Evolutionary conservation across 2,797 vertebrate species (phyloP).

Genomic region (Parambassis ranga): DNA sequence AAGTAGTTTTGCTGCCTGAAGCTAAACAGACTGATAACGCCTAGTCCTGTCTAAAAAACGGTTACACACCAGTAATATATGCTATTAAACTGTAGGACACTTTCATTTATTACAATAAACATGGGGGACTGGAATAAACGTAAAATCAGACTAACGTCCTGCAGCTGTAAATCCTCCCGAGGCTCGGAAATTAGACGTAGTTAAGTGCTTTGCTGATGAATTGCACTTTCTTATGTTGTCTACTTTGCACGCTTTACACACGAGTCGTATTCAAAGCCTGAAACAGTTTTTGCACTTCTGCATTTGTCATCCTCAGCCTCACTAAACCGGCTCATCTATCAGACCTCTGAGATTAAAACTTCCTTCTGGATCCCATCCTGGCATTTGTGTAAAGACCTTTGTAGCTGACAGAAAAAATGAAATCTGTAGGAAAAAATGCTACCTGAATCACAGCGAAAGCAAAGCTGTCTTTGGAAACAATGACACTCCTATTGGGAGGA

Average conservation of each 20-base stretch:
- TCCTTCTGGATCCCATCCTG: conserved; percentile 8
- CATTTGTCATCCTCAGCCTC: background rate
- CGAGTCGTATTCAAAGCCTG: background rate
- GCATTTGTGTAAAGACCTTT: conserved; percentile 19
- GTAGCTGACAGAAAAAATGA: conserved; percentile 51
- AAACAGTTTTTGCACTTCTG: background rate
- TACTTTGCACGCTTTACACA: background rate
- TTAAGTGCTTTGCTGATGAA: background rate
- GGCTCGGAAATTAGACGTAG: too few relatives aligned
- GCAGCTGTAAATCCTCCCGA: conserved; percentile 6
- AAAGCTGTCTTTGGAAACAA: conserved; percentile 75
- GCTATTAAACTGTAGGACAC: background rate
- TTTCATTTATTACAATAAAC: background rate
- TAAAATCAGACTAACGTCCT: conserved; percentile 2
- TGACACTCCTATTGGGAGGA: conserved; percentile 73
- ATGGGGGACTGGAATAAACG: background rate
- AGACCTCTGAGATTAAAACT: background rate
- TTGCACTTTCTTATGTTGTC: background rate
- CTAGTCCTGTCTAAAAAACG: too few relatives aligned
- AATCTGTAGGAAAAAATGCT: conserved; percentile 60
- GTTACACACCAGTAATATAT: background rate
- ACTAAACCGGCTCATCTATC: conserved; percentile 6
- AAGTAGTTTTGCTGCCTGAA: too few relatives aligned
- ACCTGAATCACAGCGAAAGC: conserved; percentile 67
- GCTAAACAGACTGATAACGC: too few relatives aligned